These are phyloP conservation scores for Euproctis similis DNA, from an alignment of 2,888 invertebrate species.

Conservation along the genomic window DNA sequence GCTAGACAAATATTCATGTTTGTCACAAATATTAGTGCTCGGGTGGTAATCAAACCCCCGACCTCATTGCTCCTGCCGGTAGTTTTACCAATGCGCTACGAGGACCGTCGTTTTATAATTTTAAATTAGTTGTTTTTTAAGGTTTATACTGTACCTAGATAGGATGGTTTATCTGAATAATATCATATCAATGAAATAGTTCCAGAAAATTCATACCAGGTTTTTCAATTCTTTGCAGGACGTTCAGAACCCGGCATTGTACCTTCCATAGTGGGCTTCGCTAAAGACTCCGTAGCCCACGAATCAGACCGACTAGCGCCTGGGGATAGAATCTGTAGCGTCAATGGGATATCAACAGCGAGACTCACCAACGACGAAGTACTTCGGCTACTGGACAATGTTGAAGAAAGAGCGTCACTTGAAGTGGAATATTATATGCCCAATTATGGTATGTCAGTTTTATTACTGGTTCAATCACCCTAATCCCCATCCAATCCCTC, in stretches of 20 bases:
- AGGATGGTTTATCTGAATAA: constrained; percentile 1
- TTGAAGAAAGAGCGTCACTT: constrained; percentile 83
- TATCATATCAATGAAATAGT: not conserved
- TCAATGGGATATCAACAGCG: constrained; percentile 87
- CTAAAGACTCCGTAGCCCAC: constrained; percentile 82
- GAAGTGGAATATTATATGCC: constrained; percentile 91
- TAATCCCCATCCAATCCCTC: too few relatives aligned
- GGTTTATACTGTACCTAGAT: too few relatives aligned
- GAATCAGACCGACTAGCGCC: constrained; percentile 86
- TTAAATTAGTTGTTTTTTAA: too few relatives aligned
- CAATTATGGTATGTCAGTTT: constrained; percentile 79
- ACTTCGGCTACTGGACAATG: constrained; percentile 82
- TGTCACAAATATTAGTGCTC: too few relatives aligned
- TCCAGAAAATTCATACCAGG: not conserved
- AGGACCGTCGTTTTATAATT: too few relatives aligned
- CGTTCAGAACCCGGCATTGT: constrained; percentile 80
- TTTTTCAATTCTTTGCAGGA: constrained; percentile 65
- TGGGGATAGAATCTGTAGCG: constrained; percentile 86
- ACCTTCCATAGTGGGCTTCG: constrained; percentile 80
- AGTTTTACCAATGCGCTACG: too few relatives aligned
- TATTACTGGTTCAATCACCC: too few relatives aligned
- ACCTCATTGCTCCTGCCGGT: too few relatives aligned
- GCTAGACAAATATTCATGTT: too few relatives aligned
- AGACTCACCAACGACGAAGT: constrained; percentile 87
- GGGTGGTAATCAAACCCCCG: too few relatives aligned